Conservation (phyloP, 2,888 invertebrate species). For the Drosophila bunnanda region DNA sequence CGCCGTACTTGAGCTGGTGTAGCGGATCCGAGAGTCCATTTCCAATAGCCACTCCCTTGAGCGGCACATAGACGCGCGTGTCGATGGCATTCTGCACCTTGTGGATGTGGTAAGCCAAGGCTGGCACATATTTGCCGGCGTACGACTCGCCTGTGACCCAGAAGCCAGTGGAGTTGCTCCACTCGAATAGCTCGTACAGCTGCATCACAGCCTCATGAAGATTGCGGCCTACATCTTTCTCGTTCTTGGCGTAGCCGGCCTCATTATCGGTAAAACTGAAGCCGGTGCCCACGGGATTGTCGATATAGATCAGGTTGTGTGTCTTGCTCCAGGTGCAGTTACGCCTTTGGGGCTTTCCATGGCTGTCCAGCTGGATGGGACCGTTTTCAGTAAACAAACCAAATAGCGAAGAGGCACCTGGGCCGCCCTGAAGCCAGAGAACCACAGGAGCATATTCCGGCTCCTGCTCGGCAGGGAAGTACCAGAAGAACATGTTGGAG, state of each 20-base stretch:
- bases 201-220: constrained; percentile 91
- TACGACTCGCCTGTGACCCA: constrained; percentile 96
- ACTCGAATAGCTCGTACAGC: constrained; percentile 93
- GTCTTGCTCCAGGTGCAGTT: constrained; percentile 92
- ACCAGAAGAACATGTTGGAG: constrained; percentile 96
- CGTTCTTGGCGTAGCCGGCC: constrained; percentile 91
- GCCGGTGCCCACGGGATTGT: constrained; percentile 97
- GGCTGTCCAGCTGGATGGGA: constrained; percentile 87
- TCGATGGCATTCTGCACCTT: constrained; percentile 84
- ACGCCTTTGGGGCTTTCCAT: constrained; percentile 85
- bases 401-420: constrained; percentile 91
- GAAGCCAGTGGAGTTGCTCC: constrained; percentile 90
- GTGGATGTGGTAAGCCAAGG: constrained; percentile 88
- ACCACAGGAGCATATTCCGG: constrained; percentile 88
- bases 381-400: constrained; percentile 94
- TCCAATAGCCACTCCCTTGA: constrained; percentile 87
- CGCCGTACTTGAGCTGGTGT: constrained; percentile 91
- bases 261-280: constrained; percentile 93
- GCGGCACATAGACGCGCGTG: constrained; percentile 80
- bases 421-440: constrained; percentile 94
- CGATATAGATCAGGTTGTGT: constrained; percentile 93
- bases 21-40: constrained; percentile 92
- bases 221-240: constrained; percentile 92
- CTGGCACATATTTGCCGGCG: constrained; percentile 92
- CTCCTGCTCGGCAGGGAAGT: constrained; percentile 89